A percentile compares a stretch with the other conserved stretches of the same genome.
Evolutionary conservation across 2,113 vertebrate genomes (phyloP).

Genomic region (Myotis yumanensis): DNA sequence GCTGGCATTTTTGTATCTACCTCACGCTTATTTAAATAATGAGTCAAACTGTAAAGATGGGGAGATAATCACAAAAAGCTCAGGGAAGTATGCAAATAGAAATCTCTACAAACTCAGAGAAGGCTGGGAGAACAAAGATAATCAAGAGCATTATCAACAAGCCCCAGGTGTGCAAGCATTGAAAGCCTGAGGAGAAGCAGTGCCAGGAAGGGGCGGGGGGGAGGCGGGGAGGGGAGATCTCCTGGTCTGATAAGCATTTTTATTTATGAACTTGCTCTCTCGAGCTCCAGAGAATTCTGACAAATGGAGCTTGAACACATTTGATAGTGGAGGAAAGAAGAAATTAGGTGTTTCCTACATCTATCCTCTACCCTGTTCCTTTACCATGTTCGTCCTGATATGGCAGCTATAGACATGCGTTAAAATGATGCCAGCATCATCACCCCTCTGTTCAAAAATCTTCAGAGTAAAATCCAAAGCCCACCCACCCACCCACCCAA

Average conservation of each 20-base stretch:
- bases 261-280: not conserved
- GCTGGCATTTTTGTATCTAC: constrained; percentile 60
- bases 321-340: not conserved
- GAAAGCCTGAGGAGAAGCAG: not conserved
- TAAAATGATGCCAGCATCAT: not conserved
- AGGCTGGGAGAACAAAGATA: constrained; percentile 65
- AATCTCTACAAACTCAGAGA: not conserved
- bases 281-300: not conserved
- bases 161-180: constrained; percentile 47
- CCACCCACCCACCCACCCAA: not conserved
- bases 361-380: not conserved
- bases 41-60: constrained; percentile 58
- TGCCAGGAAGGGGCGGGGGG: not conserved
- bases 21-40: constrained; percentile 69
- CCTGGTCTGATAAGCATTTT: not conserved
- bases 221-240: not conserved
- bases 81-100: constrained; percentile 65
- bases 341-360: not conserved
- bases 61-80: constrained; percentile 66
- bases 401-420: not conserved
- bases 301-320: not conserved
- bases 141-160: constrained; percentile 61
- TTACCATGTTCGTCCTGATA: not conserved
- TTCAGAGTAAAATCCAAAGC: not conserved
- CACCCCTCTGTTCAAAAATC: not conserved